A percentile compares a stretch with the other conserved stretches of the same genome.
phyloP scores from a whole-genome alignment of 2,797 vertebrate genomes.

The Macropus fuliginosus region DNA sequence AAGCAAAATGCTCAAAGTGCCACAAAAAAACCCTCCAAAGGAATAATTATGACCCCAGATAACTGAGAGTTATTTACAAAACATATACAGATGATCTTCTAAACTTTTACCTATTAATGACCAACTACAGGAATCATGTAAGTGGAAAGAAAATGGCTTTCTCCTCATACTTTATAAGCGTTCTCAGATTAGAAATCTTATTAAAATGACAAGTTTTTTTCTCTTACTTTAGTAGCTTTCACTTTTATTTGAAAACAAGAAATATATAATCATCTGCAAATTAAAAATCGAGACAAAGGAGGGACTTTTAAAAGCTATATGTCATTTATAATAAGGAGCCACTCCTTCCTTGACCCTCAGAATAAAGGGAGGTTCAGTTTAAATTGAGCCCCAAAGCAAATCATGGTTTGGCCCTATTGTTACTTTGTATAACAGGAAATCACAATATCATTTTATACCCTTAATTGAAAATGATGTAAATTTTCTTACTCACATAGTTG shows the following conservation, averaged over 20 bases:
- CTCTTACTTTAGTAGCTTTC: neutral
- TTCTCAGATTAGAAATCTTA: conserved; percentile 35
- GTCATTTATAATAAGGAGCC: neutral
- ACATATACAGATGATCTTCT: neutral
- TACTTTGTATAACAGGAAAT: conserved; percentile 28
- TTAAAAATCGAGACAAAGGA: conserved; percentile 34
- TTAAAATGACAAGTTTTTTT: neutral
- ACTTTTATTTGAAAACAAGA: neutral
- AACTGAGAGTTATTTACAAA: neutral
- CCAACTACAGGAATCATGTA: conserved; percentile 6
- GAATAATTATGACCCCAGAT: neutral
- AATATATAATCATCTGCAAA: conserved; percentile 13
- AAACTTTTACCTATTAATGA: neutral
- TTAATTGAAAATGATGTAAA: neutral
- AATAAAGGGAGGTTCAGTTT: conserved; percentile 42
- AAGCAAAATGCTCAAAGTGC: neutral
- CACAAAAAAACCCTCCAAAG: neutral
- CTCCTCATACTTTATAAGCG: conserved; percentile 25
- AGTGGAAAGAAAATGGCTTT: neutral
- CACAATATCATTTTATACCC: neutral
- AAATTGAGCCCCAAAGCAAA: neutral
- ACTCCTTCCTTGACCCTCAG: neutral
- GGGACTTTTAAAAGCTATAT: neutral
- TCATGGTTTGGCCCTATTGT: conserved; percentile 24
- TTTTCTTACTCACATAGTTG: conserved; percentile 9